Evolutionary conservation across 2,888 invertebrate genomes (phyloP), one percentile per base, ranked within the genome.

Genomic region (Caprella mutica): DNA sequence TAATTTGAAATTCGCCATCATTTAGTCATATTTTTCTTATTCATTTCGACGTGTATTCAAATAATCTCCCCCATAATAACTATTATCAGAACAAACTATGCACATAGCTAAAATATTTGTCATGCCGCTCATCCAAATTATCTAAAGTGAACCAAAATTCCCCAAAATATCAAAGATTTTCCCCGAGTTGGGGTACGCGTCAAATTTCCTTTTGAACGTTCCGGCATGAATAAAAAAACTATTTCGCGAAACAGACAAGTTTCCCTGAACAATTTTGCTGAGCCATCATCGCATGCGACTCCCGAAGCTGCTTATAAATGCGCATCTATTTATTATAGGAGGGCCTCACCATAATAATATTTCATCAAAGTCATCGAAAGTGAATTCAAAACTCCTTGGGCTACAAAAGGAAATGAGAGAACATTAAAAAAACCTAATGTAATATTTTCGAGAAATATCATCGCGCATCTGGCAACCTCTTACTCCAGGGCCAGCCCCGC

Each of bases 301-400:
- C 48, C 48, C 27, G 48, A 42, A 54, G 42, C 42, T 42, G 29
- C 38, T 38, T 55, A 55, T 43, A 55, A 55, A 55, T 55, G 55
- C 55, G 46, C 46, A 55, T 55, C 46, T 46, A 55, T 40, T 55
- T 55, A 35, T 33, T 26, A 35, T 43, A 33, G 46, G 29, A 30
- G 46, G 17, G 46, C 21, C 55, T 24, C 44, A 59, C 57, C 59
- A 59, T 63, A 63, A 63, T 63, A 63, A 63, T 63, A 63, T 63
- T 63, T 57, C 63, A 55, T 63, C 63, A 63, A 54, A 63, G 63
- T 59, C 59, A 59, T 63, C 63, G 59, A 63, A 63, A 63, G 57
- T 56, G 63, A 59, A 63, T 54, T 59, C 54, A 63, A 63, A 63
- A 63, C 56, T 63, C 63, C 39, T 56, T 44, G 29, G 29, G 57